phyloP scores from a whole-genome alignment of 1,140 invertebrate genomes.

The Radopholus similis region DNA sequence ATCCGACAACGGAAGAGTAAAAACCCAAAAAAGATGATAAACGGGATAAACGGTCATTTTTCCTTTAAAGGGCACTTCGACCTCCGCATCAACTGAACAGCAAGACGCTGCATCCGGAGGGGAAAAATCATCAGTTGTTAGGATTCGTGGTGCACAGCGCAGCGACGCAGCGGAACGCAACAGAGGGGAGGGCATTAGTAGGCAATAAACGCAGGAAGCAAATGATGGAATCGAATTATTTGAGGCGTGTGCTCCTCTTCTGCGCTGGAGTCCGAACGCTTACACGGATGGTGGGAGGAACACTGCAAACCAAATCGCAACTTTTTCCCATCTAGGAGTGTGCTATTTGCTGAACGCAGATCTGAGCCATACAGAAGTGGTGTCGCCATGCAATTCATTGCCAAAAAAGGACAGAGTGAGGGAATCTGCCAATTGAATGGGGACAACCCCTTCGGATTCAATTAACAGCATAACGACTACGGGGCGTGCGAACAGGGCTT shows the following conservation, averaged over 20 bases:
- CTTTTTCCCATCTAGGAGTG: constrained; percentile 9
- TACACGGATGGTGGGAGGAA: constrained; percentile 42
- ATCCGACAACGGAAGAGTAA: not conserved
- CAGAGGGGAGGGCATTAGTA: constrained; percentile 5
- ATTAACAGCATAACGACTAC: constrained; percentile 52
- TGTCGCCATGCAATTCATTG: constrained; percentile 39
- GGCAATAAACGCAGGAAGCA: not conserved
- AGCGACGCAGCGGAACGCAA: constrained; percentile 17
- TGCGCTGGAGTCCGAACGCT: constrained; percentile 33
- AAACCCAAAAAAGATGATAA: not conserved
- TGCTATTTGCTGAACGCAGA: constrained; percentile 43
- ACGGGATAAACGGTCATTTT: not conserved
- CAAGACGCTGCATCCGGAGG: constrained; percentile 36
- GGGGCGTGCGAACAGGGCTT: constrained; percentile 58
- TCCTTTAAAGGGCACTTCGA: constrained; percentile 16
- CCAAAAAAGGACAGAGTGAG: constrained; percentile 45
- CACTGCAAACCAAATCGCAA: not conserved
- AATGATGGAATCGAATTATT: not conserved
- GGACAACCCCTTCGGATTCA: not conserved
- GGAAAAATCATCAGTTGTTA: constrained; percentile 49
- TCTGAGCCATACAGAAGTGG: constrained; percentile 36
- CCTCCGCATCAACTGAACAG: constrained; percentile 39
- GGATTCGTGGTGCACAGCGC: constrained; percentile 47
- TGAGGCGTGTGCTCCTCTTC: constrained; percentile 49
- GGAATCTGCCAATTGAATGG: not conserved